A percentile compares a stretch with the other conserved stretches of the same genome.
Conservation (phyloP, 1,140 invertebrate genomes). For the Drosophila bocqueti region DNA sequence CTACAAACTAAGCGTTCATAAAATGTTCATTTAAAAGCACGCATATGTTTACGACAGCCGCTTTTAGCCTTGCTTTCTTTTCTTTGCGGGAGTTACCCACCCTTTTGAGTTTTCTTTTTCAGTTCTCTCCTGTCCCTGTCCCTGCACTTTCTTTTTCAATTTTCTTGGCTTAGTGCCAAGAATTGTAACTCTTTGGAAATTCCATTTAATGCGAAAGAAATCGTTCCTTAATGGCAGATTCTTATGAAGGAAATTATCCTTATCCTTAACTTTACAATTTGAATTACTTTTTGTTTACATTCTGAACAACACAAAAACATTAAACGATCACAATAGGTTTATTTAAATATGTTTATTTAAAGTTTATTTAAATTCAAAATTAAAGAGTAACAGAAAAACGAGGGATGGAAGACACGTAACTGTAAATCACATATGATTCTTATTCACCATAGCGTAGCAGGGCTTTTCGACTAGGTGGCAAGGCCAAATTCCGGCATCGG, state of each 20-base stretch:
- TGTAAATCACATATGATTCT: neutral
- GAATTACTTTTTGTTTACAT: neutral
- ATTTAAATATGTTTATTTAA: too few species aligned
- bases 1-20: constrained; percentile 13
- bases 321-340: too few species aligned
- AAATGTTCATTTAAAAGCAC: constrained; percentile 1
- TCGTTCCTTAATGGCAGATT: constrained; percentile 1
- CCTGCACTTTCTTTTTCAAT: neutral
- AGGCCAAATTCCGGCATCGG: neutral
- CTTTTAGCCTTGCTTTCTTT: constrained; percentile 2
- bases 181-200: constrained; percentile 2
- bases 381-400: neutral
- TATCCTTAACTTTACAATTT: neutral
- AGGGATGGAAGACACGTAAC: neutral
- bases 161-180: constrained; percentile 14
- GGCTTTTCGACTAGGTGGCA: constrained; percentile 17
- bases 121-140: neutral
- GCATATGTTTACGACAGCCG: constrained; percentile 13
- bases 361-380: too few species aligned
- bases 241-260: neutral
- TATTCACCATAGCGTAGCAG: neutral
- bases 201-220: neutral
- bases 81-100: neutral
- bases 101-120: constrained; percentile 3
- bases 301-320: neutral